These are phyloP conservation scores for Fragum fragum DNA, from an alignment of 2,888 invertebrate species.

Conservation along the genomic window DNA sequence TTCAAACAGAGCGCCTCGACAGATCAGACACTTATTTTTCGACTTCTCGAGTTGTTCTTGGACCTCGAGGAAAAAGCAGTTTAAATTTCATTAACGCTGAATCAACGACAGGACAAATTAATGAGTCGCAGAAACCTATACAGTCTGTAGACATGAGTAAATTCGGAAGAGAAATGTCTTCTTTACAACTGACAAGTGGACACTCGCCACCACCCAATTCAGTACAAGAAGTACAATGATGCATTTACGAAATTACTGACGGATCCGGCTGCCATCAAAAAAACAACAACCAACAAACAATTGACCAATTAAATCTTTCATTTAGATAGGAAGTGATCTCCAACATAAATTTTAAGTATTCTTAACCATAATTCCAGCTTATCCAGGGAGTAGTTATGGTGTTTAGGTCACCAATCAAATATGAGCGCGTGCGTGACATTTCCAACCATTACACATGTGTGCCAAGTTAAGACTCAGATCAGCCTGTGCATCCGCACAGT, in stretches of 20 bases:
- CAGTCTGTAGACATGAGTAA: background rate
- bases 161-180: slow-evolving; percentile 48
- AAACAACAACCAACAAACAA: too few species aligned
- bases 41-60: slow-evolving; percentile 64
- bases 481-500: too few species aligned
- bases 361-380: too few species aligned
- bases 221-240: slow-evolving; percentile 44
- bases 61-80: slow-evolving; percentile 64
- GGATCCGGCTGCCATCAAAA: too few species aligned
- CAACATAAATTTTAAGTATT: too few species aligned
- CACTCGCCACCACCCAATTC: slow-evolving; percentile 65
- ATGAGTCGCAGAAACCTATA: background rate
- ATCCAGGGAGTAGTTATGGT: too few species aligned
- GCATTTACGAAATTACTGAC: background rate
- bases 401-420: too few species aligned
- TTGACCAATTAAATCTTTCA: too few species aligned
- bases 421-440: too few species aligned
- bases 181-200: slow-evolving; percentile 54
- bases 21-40: slow-evolving; percentile 73
- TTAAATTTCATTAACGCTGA: slow-evolving; percentile 42
- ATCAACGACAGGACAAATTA: background rate
- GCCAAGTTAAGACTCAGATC: too few species aligned
- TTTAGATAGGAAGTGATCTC: too few species aligned
- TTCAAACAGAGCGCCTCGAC: slow-evolving; percentile 57
- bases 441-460: too few species aligned